Conservation (phyloP, 2,797 vertebrate genomes). For the Hemitrygon akajei region DNA sequence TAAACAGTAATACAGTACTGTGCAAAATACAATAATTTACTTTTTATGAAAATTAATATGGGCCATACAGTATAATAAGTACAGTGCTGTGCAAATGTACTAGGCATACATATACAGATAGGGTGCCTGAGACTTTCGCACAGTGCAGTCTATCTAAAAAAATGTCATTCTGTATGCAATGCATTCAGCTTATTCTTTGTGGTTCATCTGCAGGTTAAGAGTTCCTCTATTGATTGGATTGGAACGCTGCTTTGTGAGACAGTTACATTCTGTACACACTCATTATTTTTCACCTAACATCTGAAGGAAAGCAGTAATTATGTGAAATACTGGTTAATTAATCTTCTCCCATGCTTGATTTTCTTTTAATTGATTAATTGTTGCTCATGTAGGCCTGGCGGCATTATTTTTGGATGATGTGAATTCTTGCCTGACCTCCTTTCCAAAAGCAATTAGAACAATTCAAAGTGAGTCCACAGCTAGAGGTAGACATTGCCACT, state of each 20-base stretch:
- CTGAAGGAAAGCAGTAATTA: slow-evolving; percentile 15
- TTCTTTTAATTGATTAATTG: slow-evolving; percentile 36
- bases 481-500: neutral
- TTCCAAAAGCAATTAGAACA: slow-evolving; percentile 26
- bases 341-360: slow-evolving; percentile 22
- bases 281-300: slow-evolving; percentile 17
- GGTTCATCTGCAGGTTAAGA: slow-evolving; percentile 31
- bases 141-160: too few relatives aligned
- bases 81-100: too few relatives aligned
- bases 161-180: neutral
- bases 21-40: too few relatives aligned
- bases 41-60: too few relatives aligned
- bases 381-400: neutral
- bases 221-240: slow-evolving; percentile 25
- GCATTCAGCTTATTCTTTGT: neutral
- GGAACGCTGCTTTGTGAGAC: slow-evolving; percentile 23
- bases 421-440: slow-evolving; percentile 23
- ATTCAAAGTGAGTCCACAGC: slow-evolving; percentile 12
- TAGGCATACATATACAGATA: too few relatives aligned
- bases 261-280: slow-evolving; percentile 2
- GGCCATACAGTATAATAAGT: too few relatives aligned
- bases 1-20: neutral
- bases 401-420: slow-evolving; percentile 3
- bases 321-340: slow-evolving; percentile 24
- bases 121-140: too few relatives aligned